Conservation (phyloP, 2,797 vertebrate species). For the Tenualosa ilisha region DNA sequence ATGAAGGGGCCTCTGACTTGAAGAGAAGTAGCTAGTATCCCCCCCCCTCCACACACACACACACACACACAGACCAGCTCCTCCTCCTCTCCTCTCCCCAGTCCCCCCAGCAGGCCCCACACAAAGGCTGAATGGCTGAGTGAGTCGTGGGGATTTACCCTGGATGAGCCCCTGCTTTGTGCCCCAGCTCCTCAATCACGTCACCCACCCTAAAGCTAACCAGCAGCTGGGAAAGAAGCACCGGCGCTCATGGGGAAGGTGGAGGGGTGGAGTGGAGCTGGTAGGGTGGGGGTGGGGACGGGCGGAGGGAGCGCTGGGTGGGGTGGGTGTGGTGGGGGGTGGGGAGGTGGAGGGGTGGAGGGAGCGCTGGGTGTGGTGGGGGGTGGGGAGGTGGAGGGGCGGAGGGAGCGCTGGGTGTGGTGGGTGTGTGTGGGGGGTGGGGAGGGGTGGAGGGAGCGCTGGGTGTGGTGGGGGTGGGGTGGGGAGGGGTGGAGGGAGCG, state of each 20-base stretch:
- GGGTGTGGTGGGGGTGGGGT: too few relatives aligned
- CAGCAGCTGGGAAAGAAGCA: neutral
- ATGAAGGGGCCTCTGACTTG: neutral
- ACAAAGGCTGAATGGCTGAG: conserved; percentile 55
- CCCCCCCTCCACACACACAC: neutral
- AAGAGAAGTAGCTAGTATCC: neutral
- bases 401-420: too few relatives aligned
- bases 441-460: too few relatives aligned
- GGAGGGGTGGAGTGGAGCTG: conserved; percentile 34
- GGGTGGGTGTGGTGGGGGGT: too few relatives aligned
- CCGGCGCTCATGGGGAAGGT: conserved; percentile 19
- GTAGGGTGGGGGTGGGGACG: conserved; percentile 24
- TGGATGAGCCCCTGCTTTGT: conserved; percentile 39
- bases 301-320: neutral
- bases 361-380: too few relatives aligned
- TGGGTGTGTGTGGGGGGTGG: too few relatives aligned
- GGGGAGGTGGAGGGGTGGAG: too few relatives aligned
- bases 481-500: too few relatives aligned
- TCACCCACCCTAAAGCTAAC: conserved; percentile 20
- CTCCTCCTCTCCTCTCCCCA: conserved; percentile 27
- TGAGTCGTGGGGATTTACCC: conserved; percentile 47
- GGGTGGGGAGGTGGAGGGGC: too few relatives aligned
- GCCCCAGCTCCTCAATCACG: conserved; percentile 4
- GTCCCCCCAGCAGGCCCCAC: conserved; percentile 27
- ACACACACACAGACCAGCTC: conserved; percentile 2